Evolutionary conservation across 2,888 invertebrate species (phyloP).

Genomic region (Lycia hirtaria): DNA sequence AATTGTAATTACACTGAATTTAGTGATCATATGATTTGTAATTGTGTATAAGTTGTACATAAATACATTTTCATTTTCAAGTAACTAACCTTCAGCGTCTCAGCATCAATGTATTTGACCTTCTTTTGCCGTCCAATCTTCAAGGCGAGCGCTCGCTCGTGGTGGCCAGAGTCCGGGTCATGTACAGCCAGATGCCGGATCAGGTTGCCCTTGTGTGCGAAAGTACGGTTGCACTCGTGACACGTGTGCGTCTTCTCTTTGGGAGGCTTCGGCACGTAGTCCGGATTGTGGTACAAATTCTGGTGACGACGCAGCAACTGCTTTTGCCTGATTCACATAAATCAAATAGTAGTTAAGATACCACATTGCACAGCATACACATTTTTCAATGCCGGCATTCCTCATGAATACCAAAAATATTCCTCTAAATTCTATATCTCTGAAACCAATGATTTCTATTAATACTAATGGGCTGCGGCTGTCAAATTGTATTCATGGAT

Average conservation of each 20-base stretch:
- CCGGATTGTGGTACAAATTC: slow-evolving; percentile 96
- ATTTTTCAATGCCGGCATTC: no score
- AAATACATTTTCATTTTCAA: no score
- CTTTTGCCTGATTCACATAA: slow-evolving; percentile 89
- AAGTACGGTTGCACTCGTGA: slow-evolving; percentile 90
- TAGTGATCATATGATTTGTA: no score
- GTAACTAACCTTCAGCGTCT: slow-evolving; percentile 55
- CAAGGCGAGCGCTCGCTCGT: slow-evolving; percentile 90
- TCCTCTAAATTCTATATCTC: no score
- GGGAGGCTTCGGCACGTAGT: slow-evolving; percentile 94
- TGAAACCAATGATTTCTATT: no score
- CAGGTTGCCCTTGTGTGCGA: slow-evolving; percentile 95
- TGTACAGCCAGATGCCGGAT: slow-evolving; percentile 96
- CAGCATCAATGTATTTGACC: slow-evolving; percentile 87
- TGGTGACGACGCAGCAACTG: slow-evolving; percentile 95
- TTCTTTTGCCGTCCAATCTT: slow-evolving; percentile 92
- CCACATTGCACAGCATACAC: no score
- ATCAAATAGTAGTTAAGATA: background rate
- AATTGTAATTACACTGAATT: no score
- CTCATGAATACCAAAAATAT: no score
- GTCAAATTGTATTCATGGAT: no score
- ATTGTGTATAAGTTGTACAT: no score
- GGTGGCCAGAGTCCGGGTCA: slow-evolving; percentile 92
- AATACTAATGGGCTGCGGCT: no score
- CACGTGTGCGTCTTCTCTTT: slow-evolving; percentile 96